These are phyloP conservation scores for Heteractis magnifica DNA, from an alignment of 92 coral and sea anemone genomes.

Conservation along the genomic window DNA sequence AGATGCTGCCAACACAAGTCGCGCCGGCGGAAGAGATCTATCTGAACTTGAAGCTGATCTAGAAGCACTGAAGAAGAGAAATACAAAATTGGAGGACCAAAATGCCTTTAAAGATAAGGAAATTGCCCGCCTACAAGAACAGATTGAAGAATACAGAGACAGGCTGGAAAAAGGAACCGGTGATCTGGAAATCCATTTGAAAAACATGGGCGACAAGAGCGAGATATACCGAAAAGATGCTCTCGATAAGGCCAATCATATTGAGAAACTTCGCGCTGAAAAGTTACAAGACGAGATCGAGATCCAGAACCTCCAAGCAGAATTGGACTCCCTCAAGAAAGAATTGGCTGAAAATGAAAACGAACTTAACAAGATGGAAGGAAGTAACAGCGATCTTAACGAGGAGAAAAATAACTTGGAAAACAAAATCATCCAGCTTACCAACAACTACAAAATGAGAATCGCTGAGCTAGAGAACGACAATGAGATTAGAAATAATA, in stretches of 20 bases:
- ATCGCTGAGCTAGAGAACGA: conserved; percentile 74
- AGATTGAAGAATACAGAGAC: conserved; percentile 56
- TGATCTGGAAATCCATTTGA: conserved; percentile 59
- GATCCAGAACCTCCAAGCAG: conserved; percentile 49
- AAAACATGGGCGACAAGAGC: conserved; percentile 58
- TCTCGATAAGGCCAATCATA: conserved; percentile 51
- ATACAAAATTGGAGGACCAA: conserved; percentile 46
- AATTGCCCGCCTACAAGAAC: conserved; percentile 36
- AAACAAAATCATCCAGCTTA: conserved; percentile 53
- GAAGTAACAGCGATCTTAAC: conserved; percentile 25
- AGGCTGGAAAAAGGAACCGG: conserved; percentile 55
- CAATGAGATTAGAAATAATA: conserved; percentile 54
- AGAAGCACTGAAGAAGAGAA: conserved; percentile 40
- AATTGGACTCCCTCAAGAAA: conserved; percentile 35
- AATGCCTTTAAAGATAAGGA: conserved; percentile 46
- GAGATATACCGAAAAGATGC: conserved; percentile 62
- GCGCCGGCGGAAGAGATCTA: conserved; percentile 32
- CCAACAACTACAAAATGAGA: conserved; percentile 56
- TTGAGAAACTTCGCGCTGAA: conserved; percentile 52
- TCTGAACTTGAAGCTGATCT: conserved; percentile 37
- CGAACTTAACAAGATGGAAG: conserved; percentile 36
- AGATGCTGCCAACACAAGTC: conserved; percentile 42
- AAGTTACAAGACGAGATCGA: conserved; percentile 55
- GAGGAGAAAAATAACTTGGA: conserved; percentile 64
- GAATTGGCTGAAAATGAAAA: conserved; percentile 40